phyloP scores from a whole-genome alignment of 2,797 vertebrate species.

The Falco berigora region DNA sequence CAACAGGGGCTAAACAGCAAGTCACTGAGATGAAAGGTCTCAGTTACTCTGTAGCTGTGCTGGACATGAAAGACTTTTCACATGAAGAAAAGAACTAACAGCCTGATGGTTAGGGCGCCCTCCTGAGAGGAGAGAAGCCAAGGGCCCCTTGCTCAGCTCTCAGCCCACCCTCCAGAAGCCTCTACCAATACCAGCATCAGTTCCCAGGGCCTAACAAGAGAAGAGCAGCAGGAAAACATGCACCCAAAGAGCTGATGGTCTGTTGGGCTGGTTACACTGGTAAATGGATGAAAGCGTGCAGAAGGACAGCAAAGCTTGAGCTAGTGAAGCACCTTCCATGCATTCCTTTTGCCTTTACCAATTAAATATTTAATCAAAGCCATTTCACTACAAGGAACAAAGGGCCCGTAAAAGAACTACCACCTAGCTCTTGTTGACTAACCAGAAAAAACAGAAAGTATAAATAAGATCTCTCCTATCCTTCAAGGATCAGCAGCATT shows the following conservation, averaged over 20 bases:
- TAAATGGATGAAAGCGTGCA: not conserved
- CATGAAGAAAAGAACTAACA: not conserved
- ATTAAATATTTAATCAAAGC: not conserved
- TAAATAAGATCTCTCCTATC: not conserved
- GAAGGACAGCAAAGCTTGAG: not conserved
- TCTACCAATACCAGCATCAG: fast-evolving
- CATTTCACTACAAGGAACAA: not conserved
- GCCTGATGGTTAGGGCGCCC: not conserved
- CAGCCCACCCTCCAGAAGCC: not conserved
- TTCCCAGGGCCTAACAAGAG: not conserved
- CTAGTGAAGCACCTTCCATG: not conserved
- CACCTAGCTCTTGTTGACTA: not conserved
- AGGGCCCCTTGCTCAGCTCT: not conserved
- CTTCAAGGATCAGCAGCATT: not conserved
- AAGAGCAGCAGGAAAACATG: not conserved
- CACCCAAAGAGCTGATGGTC: not conserved
- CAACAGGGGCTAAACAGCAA: not conserved
- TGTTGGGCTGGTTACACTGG: not conserved
- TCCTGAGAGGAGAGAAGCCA: not conserved
- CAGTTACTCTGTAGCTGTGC: not conserved
- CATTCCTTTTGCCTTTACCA: not conserved
- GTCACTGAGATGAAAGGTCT: not conserved
- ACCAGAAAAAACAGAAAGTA: not conserved
- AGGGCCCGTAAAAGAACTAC: not conserved
- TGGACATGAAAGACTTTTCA: not conserved